Evolutionary conservation across 2,888 invertebrate genomes (phyloP).

Genomic region (Myathropa florea): DNA sequence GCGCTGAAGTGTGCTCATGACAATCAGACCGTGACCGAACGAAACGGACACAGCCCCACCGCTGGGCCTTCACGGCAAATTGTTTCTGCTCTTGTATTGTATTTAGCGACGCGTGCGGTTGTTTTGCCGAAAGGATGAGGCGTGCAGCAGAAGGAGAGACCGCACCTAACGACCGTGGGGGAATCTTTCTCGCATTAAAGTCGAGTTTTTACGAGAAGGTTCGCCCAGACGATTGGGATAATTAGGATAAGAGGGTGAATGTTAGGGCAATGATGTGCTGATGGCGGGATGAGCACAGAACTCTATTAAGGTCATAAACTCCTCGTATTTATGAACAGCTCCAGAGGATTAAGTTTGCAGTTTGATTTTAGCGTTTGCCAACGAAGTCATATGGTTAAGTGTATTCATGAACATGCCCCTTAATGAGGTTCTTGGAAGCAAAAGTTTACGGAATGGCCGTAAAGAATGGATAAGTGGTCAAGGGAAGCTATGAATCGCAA

Average conservation of each 20-base stretch:
- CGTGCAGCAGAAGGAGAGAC: neutral
- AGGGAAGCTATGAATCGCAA: neutral
- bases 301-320: neutral
- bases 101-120: neutral
- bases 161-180: neutral
- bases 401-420: neutral
- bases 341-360: neutral
- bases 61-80: neutral
- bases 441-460: no score
- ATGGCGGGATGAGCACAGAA: neutral
- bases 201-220: neutral
- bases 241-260: neutral
- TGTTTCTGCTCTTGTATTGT: neutral
- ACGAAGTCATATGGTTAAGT: neutral
- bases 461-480: neutral
- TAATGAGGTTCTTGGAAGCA: neutral
- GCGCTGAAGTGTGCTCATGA: slow-evolving; percentile 1
- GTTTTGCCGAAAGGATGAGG: neutral
- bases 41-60: neutral
- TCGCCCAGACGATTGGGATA: neutral
- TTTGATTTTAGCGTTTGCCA: neutral
- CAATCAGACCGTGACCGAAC: slow-evolving; percentile 33
- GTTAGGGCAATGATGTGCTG: neutral
- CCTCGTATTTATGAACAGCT: neutral
- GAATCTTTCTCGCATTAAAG: neutral